Evolutionary conservation across 2,113 vertebrate species (phyloP).

Genomic region (pig (Sus scrofa)): DNA sequence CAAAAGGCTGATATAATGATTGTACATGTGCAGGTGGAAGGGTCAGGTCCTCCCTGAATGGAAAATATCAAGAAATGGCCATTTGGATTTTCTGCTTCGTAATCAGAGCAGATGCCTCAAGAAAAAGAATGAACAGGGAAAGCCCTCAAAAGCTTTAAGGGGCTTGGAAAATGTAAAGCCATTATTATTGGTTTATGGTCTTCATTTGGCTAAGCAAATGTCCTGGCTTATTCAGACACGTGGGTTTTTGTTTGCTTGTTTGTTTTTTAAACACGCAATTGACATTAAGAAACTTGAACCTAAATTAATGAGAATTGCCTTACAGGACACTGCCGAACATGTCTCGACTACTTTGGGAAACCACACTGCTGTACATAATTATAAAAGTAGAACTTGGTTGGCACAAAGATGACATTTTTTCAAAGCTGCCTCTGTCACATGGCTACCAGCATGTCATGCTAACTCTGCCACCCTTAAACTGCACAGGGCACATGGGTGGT

Average conservation of each 20-base stretch:
- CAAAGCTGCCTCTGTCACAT: not conserved
- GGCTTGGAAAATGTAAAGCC: not conserved
- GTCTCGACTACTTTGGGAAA: not conserved
- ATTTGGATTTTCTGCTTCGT: constrained; percentile 26
- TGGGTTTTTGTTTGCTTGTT: not conserved
- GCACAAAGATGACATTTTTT: not conserved
- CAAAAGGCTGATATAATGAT: constrained; percentile 1
- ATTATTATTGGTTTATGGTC: not conserved
- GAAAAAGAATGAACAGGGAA: not conserved
- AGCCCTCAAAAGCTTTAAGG: not conserved
- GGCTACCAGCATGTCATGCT: not conserved
- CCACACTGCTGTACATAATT: too few species aligned
- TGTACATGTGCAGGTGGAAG: not conserved
- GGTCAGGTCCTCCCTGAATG: not conserved
- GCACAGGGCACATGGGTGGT: not conserved
- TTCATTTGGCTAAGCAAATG: constrained; percentile 39
- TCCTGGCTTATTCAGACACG: not conserved
- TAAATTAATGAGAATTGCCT: not conserved
- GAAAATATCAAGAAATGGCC: not conserved
- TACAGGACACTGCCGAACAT: not conserved
- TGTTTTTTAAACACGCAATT: not conserved
- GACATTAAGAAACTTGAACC: constrained; percentile 22
- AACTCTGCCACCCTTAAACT: not conserved
- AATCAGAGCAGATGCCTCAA: not conserved
- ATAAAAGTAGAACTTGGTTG: not conserved